A percentile compares a stretch with the other conserved stretches of the same genome.
These are phyloP conservation scores for Brachionus manjavacas DNA, from an alignment of 1,140 invertebrate species.

Conservation along the genomic window DNA sequence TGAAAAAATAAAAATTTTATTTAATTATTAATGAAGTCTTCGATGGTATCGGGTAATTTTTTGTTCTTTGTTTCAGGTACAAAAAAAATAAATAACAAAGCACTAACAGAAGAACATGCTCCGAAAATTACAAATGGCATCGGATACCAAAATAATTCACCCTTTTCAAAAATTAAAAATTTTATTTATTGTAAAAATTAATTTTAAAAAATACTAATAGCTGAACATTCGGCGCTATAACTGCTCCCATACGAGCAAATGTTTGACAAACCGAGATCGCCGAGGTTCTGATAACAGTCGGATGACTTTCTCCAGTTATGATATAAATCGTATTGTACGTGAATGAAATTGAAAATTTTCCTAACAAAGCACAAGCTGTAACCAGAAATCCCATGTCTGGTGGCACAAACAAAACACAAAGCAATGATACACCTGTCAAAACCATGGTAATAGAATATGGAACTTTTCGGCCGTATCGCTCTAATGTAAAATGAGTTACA, in stretches of 20 bases:
- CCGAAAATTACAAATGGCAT: conserved; percentile 45
- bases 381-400: neutral
- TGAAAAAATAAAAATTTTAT: neutral
- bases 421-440: conserved; percentile 4
- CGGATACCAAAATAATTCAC: conserved; percentile 42
- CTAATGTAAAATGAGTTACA: conserved; percentile 43
- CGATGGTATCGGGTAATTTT: conserved; percentile 46
- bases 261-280: conserved; percentile 10
- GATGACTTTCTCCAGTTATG: conserved; percentile 19
- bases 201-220: neutral
- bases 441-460: conserved; percentile 16
- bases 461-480: conserved; percentile 39
- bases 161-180: neutral
- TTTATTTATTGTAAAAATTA: neutral
- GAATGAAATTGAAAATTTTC: conserved; percentile 22
- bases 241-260: neutral
- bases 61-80: conserved; percentile 47
- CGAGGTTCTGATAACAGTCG: conserved; percentile 30
- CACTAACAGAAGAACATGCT: conserved; percentile 44
- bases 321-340: conserved; percentile 35
- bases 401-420: conserved; percentile 22
- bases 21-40: conserved; percentile 45
- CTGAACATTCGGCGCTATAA: conserved; percentile 12
- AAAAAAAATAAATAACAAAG: conserved; percentile 42
- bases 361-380: neutral